Percentiles rank a stretch among this genome's conserved stretches.
phyloP scores from a whole-genome alignment of 2,113 vertebrate species.

The Serinus canaria region DNA sequence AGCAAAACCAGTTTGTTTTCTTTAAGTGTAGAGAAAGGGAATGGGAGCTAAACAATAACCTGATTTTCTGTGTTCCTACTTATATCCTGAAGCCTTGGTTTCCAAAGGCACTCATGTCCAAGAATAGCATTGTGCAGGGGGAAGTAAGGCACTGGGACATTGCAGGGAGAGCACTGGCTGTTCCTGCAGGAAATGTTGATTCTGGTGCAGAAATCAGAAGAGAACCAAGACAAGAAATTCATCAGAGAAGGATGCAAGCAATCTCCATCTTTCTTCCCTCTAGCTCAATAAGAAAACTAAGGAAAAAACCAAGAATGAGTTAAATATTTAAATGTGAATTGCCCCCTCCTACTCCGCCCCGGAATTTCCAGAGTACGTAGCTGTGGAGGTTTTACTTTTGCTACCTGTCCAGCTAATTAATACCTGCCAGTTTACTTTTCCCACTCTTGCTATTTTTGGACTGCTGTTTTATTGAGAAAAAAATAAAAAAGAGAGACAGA shows the following conservation, averaged over 20 bases:
- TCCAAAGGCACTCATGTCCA: not conserved
- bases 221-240: not conserved
- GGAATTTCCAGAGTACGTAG: not conserved
- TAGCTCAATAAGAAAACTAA: not conserved
- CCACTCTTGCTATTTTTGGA: constrained; percentile 23
- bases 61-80: not conserved
- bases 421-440: constrained; percentile 52
- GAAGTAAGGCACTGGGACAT: constrained; percentile 6
- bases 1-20: not conserved
- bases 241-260: not conserved
- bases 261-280: not conserved
- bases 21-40: not conserved
- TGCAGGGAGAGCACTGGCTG: not conserved
- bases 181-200: not conserved
- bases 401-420: constrained; percentile 47
- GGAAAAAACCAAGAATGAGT: not conserved
- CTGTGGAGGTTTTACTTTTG: not conserved
- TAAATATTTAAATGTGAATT: not conserved
- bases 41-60: not conserved
- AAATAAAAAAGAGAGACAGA: not conserved
- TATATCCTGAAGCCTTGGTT: not conserved
- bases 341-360: not conserved
- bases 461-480: not conserved
- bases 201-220: not conserved
- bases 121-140: not conserved